Conservation (phyloP, 2,888 invertebrate genomes). For the Leucophenga montana region DNA sequence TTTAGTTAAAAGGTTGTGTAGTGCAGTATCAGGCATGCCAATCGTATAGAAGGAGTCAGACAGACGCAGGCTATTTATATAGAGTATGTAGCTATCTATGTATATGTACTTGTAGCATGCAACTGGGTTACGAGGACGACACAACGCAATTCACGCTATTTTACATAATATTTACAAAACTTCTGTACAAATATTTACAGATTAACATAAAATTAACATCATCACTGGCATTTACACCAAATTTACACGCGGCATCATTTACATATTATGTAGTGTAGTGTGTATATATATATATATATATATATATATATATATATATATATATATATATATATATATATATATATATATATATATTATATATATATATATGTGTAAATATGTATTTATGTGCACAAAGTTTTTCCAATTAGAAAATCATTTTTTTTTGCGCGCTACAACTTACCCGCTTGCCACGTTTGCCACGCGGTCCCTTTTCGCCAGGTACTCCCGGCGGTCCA, state of each 20-base stretch:
- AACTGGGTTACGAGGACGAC: constrained; percentile 6
- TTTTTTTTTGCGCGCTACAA: constrained; percentile 56
- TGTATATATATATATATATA: too few species aligned
- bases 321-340: too few species aligned
- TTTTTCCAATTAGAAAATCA: not conserved
- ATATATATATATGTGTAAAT: not conserved
- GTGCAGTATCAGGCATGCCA: constrained; percentile 3
- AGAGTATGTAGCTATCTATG: not conserved
- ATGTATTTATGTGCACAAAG: too few species aligned
- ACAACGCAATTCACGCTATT: not conserved
- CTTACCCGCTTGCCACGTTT: constrained; percentile 95
- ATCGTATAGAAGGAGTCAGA: not conserved
- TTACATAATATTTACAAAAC: constrained; percentile 54
- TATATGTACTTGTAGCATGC: constrained; percentile 4
- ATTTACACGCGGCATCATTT: constrained; percentile 46
- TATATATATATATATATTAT: too few species aligned
- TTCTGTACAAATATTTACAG: constrained; percentile 55
- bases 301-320: too few species aligned
- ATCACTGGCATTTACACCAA: constrained; percentile 43
- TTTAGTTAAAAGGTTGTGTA: too few species aligned
- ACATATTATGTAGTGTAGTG: constrained; percentile 20
- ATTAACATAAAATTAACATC: constrained; percentile 56
- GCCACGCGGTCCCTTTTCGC: constrained; percentile 92
- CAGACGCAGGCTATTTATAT: constrained; percentile 4
- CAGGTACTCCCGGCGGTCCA: constrained; percentile 84